Evolutionary conservation across 2,888 invertebrate species (phyloP).

Genomic region (Nomada fucata): DNA sequence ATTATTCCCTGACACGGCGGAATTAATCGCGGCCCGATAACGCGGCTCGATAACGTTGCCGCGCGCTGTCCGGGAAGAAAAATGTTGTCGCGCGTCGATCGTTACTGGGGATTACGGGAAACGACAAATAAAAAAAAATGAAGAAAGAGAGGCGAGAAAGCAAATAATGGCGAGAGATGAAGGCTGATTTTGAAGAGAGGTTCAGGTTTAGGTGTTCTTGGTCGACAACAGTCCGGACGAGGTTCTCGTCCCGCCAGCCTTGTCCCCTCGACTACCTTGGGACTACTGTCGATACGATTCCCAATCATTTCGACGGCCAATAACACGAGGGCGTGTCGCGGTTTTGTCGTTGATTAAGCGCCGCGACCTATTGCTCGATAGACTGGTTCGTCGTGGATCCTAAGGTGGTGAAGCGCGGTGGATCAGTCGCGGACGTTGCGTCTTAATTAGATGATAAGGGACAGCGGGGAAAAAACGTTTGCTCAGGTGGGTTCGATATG

Average conservation of each 20-base stretch:
- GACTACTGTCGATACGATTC: too few relatives aligned
- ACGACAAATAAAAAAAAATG: background rate
- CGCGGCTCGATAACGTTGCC: conserved; percentile 36
- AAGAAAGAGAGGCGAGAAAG: background rate
- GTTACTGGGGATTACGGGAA: background rate
- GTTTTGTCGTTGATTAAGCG: conserved; percentile 42
- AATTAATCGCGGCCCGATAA: conserved; percentile 48
- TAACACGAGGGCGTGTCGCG: conserved; percentile 7
- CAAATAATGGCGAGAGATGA: background rate
- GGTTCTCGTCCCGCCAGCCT: conserved; percentile 21
- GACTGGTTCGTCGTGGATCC: background rate
- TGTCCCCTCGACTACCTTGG: background rate
- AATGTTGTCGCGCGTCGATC: conserved; percentile 19
- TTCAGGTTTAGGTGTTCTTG: background rate
- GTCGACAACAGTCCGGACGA: background rate
- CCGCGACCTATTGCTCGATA: conserved; percentile 46
- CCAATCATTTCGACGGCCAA: too few relatives aligned
- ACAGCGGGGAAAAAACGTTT: background rate
- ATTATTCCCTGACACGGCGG: conserved; percentile 49
- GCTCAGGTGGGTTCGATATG: background rate
- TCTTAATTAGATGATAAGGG: background rate
- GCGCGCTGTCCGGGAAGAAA: background rate
- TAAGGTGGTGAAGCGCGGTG: background rate
- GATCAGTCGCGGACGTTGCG: background rate
- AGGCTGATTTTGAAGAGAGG: too few relatives aligned